Conservation (phyloP, 2,113 vertebrate genomes). For the Psettodes erumei region DNA sequence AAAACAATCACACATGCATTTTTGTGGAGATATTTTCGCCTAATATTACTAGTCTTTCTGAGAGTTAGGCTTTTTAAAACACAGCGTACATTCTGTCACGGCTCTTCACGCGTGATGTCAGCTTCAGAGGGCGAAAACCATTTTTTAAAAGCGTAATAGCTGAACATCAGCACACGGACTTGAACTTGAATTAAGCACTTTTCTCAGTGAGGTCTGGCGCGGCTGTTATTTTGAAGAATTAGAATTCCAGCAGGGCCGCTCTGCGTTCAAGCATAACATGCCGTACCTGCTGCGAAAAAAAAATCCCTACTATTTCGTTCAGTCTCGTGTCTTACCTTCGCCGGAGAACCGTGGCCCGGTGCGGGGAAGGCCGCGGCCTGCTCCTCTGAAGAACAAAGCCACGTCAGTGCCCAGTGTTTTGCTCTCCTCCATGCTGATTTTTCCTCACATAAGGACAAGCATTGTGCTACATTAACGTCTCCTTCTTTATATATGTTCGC, state of each 20-base stretch:
- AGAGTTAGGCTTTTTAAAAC: background rate
- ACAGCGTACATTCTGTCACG: background rate
- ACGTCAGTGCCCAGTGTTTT: constrained; percentile 45
- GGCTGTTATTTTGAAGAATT: background rate
- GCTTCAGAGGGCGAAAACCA: too few species aligned
- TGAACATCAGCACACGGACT: too few species aligned
- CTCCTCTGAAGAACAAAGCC: constrained; percentile 56
- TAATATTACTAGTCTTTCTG: background rate
- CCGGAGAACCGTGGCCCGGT: constrained; percentile 36
- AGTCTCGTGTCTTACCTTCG: constrained; percentile 62
- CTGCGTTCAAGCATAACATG: background rate
- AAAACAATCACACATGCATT: background rate
- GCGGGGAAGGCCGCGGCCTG: constrained; percentile 29
- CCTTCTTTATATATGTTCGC: constrained; percentile 60
- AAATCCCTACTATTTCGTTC: too few species aligned
- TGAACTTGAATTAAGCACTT: too few species aligned
- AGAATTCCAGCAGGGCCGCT: background rate
- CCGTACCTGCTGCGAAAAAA: too few species aligned
- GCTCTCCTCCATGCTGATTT: constrained; percentile 50
- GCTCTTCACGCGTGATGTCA: constrained; percentile 2
- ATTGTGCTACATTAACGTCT: constrained; percentile 68
- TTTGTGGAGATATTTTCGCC: constrained; percentile 7
- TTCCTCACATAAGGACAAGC: constrained; percentile 55
- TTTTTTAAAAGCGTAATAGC: background rate
- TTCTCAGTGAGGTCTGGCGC: background rate